Conservation (phyloP, 2,113 vertebrate genomes). For the Ptyas mucosa region DNA sequence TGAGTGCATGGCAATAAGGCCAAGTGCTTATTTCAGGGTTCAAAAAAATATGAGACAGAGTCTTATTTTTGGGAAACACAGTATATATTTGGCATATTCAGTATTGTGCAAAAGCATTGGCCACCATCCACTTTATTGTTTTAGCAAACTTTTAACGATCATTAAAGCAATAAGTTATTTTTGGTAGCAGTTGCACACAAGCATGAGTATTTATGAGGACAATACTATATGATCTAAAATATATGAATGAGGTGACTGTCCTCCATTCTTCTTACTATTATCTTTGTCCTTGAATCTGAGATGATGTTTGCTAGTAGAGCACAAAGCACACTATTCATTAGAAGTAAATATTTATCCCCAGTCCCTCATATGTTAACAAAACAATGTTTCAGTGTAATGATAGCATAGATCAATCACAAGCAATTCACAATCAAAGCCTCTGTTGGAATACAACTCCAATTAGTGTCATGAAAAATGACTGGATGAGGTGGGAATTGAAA, state of each 20-base stretch:
- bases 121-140: background rate
- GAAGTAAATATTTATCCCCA: background rate
- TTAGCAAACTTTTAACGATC: background rate
- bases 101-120: background rate
- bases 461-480: background rate
- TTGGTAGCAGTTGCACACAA: background rate
- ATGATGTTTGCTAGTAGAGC: background rate
- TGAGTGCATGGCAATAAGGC: too few relatives aligned
- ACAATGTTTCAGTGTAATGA: background rate
- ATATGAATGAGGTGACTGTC: background rate
- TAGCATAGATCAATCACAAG: background rate
- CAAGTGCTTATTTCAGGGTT: too few relatives aligned
- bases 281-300: background rate
- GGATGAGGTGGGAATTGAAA: background rate
- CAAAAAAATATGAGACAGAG: too few relatives aligned
- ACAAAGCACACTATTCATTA: background rate
- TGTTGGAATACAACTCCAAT: background rate
- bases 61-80: too few relatives aligned
- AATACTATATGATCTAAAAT: background rate
- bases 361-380: background rate
- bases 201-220: background rate
- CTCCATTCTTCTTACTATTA: background rate
- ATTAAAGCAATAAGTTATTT: background rate
- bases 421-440: background rate
- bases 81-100: background rate